These are phyloP conservation scores for Sarcoramphus papa DNA, from an alignment of 2,797 vertebrate genomes.

Conservation along the genomic window DNA sequence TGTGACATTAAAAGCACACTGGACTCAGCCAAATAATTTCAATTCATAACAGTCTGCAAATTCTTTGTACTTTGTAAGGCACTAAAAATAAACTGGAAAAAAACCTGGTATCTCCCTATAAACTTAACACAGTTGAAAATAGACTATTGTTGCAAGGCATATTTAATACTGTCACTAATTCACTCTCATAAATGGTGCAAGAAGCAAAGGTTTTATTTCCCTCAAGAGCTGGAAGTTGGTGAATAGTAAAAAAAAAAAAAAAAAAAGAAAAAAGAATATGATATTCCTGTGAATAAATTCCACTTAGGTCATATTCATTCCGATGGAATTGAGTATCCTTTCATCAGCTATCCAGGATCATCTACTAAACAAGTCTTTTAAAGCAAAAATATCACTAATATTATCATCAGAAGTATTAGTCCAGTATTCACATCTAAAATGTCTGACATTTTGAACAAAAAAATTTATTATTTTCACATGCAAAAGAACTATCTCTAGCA, in stretches of 20 bases:
- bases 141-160: background rate
- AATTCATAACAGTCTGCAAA: background rate
- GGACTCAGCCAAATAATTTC: background rate
- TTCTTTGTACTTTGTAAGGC: background rate
- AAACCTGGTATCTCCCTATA: background rate
- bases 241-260: background rate
- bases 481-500: background rate
- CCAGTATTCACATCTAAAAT: background rate
- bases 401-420: background rate
- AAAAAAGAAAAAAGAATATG: background rate
- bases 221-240: background rate
- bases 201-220: background rate
- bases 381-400: background rate
- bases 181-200: background rate
- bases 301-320: background rate
- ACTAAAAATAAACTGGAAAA: background rate
- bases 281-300: background rate
- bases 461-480: background rate
- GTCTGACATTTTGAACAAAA: background rate
- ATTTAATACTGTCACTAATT: background rate
- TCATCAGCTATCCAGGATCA: background rate
- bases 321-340: background rate
- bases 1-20: background rate
- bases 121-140: background rate
- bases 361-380: background rate